Conservation (phyloP, 2,888 invertebrate species). For the Calliphora vomitoria region DNA sequence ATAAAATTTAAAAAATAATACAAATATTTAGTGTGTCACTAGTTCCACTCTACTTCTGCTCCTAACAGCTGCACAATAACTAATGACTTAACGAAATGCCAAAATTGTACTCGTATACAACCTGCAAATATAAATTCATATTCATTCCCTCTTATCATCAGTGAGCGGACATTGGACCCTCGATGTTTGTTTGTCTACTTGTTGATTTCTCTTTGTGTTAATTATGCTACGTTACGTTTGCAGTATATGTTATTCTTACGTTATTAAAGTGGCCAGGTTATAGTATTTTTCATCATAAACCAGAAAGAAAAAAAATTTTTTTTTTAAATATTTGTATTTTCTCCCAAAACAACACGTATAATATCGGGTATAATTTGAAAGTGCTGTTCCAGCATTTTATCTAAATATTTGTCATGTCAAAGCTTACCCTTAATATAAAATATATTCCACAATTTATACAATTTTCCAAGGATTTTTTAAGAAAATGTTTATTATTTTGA, state of each 20-base stretch:
- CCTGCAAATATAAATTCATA: neutral
- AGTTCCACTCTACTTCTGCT: constrained; percentile 40
- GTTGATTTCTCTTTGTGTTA: constrained; percentile 20
- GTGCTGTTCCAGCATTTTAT: too few relatives aligned
- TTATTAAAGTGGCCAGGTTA: constrained; percentile 11
- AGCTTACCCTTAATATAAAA: too few relatives aligned
- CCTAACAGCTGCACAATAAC: constrained; percentile 40
- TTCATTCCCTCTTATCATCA: constrained; percentile 46
- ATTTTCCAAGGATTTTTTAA: too few relatives aligned
- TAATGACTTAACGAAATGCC: constrained; percentile 48
- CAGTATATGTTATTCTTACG: constrained; percentile 12
- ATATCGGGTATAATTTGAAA: too few relatives aligned
- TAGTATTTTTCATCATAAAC: too few relatives aligned
- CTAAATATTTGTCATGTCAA: too few relatives aligned
- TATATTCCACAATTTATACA: too few relatives aligned
- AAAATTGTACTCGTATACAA: neutral
- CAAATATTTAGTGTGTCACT: constrained; percentile 21
- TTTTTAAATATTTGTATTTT: too few relatives aligned
- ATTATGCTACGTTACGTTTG: constrained; percentile 2
- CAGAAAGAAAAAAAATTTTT: too few relatives aligned
- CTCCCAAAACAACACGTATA: too few relatives aligned
- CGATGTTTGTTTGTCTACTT: constrained; percentile 24
- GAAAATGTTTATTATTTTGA: too few relatives aligned
- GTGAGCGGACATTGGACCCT: constrained; percentile 62
- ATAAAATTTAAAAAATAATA: neutral